A percentile compares a stretch with the other conserved stretches of the same genome.
phyloP scores from a whole-genome alignment of 2,888 invertebrate genomes.

The Protula sp. region DNA sequence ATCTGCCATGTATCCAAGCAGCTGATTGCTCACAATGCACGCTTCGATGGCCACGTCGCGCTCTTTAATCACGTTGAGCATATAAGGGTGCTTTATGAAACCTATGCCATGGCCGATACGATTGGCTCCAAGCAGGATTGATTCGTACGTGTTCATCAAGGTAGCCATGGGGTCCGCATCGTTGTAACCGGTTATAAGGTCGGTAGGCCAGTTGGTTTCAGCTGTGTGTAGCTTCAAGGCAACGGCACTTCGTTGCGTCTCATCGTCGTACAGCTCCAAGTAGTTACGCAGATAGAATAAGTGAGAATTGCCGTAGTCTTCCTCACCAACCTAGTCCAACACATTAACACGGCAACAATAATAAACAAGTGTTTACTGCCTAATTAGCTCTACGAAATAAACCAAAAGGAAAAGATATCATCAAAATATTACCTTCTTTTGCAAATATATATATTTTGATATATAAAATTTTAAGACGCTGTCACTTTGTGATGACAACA shows the following conservation, averaged over 20 bases:
- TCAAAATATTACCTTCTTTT: too few relatives aligned
- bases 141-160: slow-evolving; percentile 27
- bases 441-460: too few relatives aligned
- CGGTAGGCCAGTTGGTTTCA: slow-evolving; percentile 26
- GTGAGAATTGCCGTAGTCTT: slow-evolving; percentile 22
- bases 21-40: slow-evolving; percentile 27
- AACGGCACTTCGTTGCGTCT: slow-evolving; percentile 8
- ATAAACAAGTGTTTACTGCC: too few relatives aligned
- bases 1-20: slow-evolving; percentile 26
- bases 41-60: slow-evolving; percentile 22
- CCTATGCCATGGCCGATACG: slow-evolving; percentile 28
- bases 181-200: slow-evolving; percentile 16
- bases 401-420: too few relatives aligned
- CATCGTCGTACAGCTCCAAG: slow-evolving; percentile 9
- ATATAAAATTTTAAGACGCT: too few relatives aligned
- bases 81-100: slow-evolving; percentile 25
- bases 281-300: slow-evolving; percentile 19
- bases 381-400: too few relatives aligned
- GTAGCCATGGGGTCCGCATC: slow-evolving; percentile 21
- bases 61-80: slow-evolving; percentile 13
- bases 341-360: too few relatives aligned
- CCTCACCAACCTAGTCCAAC: slow-evolving; percentile 21
- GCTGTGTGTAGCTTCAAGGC: slow-evolving; percentile 23
- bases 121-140: slow-evolving; percentile 22
- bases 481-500: too few relatives aligned